Evolutionary conservation across 2,888 invertebrate species (phyloP).

Genomic region (Macaria liturata): DNA sequence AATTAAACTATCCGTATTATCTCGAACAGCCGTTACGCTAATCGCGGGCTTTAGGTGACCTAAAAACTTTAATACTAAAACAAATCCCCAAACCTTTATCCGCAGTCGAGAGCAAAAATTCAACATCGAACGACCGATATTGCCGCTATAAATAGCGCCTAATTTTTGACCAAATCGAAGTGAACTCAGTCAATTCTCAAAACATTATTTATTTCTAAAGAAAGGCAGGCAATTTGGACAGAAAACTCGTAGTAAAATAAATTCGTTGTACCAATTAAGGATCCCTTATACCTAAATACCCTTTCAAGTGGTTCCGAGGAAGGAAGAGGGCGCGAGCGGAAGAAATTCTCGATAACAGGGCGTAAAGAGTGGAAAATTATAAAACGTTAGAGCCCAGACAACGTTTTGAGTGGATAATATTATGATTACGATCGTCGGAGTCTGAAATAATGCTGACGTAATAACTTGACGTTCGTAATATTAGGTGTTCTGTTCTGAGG

Average conservation of each 20-base stretch:
- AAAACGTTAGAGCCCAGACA: conserved; percentile 65
- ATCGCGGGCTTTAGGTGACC: neutral
- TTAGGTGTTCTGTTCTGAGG: conserved; percentile 26
- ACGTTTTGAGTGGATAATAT: conserved; percentile 57
- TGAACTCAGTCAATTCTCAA: conserved; percentile 30
- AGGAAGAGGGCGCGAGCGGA: conserved; percentile 74
- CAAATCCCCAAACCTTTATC: neutral
- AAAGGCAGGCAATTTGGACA: conserved; percentile 45
- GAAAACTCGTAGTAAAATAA: conserved; percentile 63
- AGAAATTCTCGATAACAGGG: conserved; percentile 75
- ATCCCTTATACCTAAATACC: conserved; percentile 75
- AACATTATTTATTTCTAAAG: conserved; percentile 40
- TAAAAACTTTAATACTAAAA: conserved; percentile 1
- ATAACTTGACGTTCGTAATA: conserved; percentile 31
- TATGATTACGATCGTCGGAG: conserved; percentile 55
- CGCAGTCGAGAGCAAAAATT: conserved; percentile 8
- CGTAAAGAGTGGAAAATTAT: conserved; percentile 73
- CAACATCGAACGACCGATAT: conserved; percentile 14
- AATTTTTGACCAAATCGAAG: conserved; percentile 26
- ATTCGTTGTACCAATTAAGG: conserved; percentile 74
- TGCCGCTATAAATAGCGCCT: conserved; percentile 20
- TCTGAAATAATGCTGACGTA: conserved; percentile 44
- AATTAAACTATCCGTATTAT: conserved; percentile 56
- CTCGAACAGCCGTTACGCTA: neutral
- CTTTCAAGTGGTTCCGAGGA: conserved; percentile 69